Evolutionary conservation across 2,888 invertebrate species (phyloP), one percentile per base, ranked within the genome.

Genomic region (Melipona beecheii): DNA sequence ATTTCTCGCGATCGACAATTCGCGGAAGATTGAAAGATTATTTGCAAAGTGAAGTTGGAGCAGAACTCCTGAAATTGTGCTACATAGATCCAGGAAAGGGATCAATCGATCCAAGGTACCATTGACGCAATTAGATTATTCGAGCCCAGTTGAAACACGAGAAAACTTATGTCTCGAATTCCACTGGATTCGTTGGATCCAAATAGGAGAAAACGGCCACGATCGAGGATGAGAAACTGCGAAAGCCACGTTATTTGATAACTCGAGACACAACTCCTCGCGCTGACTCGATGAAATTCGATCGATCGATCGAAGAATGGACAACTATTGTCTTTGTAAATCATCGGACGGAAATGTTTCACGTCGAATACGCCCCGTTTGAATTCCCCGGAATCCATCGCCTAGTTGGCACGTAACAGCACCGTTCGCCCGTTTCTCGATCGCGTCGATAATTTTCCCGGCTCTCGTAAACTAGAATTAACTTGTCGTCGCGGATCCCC

Each of bases 301-400:
- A 80, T 74, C 56, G 73, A 69, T 49, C 31, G 62, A 54, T 50
- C 56, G 64, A 64, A 49, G 27, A n/a, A 27, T 58, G 72, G 85
- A 70, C 75, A 70, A 81, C 76, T 75, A 64, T 65, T 78, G 71
- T 86, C 86, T 87, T 87, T 81, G 78, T 88, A 87, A 83, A 87
- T 87, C 83, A 87, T 75, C 70, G 69, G 56, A 36, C 81, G 73
- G 83, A 88, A 88, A 83, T 86, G 78, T 78, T 43, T 9, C 70
- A 73, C 49, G 66, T 74, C 72, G 70, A 62, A 68, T 21, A 58
- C 66, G 65, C 21, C 58, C 5, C 50, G 58, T 43, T 79, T 77
- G 71, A 77, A 71, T 36, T 65, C 52, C 52, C 50, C 27, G 15
- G 27, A 2, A 43, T 50, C 36, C 4, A 17, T 4, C 9, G 15